Base-by-base conservation (phyloP, 1,140 invertebrate genomes). In the Pinna nobilis region DNA sequence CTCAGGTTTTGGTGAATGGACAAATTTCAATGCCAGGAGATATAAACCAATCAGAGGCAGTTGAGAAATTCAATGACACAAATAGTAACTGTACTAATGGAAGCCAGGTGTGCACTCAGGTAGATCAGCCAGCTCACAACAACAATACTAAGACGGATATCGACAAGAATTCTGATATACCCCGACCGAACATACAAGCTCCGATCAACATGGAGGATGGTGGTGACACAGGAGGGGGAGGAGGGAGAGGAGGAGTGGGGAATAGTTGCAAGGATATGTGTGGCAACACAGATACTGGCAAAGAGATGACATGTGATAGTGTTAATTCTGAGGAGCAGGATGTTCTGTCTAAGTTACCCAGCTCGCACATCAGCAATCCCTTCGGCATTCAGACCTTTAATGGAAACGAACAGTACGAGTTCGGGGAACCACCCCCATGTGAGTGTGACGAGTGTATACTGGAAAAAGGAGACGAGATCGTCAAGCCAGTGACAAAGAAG, bases 361-460 rank as follows among this genome's bases (percentile, higher is more conserved):
- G 32, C n/a, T 33, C 53, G 23, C 30, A 57, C 15, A n/a, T 33
- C 53, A 57, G 53, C 53, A 57, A 57, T n/a, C 53, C 53, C 20
- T 30, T 57, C 18, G 53, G 53, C 5, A 57, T 57, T 9, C 30
- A 57, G 53, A 57, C 53, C 5, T 57, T 57, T 57, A n/a, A 57
- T n/a, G 53, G 53, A 33, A 18, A 57, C 1, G 30, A 33, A 18
- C 53, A 57, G 53, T 57, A 57, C 30, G 30, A 57, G 28, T 57
- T 57, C 37, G 53, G 53, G 9, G 53, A 57, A 18, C 53, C 53
- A 33, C 53, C 53, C 28, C 53, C 53, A 2, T 57, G 53, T 33
- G 53, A 57, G 30, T 57, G 53, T 18, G 53, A 57, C 37, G 53
- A 32, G 13, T 57, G 53, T 25, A 57, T 57, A 20, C 53, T 57